Base-by-base conservation (phyloP, 2,797 vertebrate genomes). In the Xerus rutilus region DNA sequence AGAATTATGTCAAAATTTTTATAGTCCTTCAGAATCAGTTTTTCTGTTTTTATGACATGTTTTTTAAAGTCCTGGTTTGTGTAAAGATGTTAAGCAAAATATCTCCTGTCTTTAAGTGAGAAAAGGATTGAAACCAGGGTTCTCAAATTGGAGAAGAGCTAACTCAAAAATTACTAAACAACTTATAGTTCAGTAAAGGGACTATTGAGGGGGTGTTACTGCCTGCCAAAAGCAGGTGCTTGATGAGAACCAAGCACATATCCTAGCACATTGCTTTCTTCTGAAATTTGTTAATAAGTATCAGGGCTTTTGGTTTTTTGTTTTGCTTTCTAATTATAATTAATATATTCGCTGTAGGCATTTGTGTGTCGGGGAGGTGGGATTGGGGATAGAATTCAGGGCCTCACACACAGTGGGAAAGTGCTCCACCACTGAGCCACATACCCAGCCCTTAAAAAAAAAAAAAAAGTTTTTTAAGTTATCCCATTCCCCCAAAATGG, bases 11-110 rank as follows among this genome's bases (percentile, higher is more conserved):
- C 47, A 59, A 97, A 72, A 79, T 87, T 89, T 59, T 82, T 77
- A 5, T 89, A 81, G 67, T 83, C 23, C 65, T 54, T 96, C 67
- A 86, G 57, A 97, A 65, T 86, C 45, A 28, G 0, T 86, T 54
- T 73, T 92, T 93, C 78, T 62, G 62, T 86, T 93, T 95, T 95
- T 93, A 57, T 85, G 64, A 87, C 73, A 89, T 12, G 32, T 39
- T 67, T 94, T 79, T 8, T 7, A 30, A 77, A 96, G 76, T 92
- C 45, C 70, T 28, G 14, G 4, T 88, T 94, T 94, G 59, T 93
- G 11, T 54, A 43, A 62, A 30, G 72, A 67, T 18, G 21, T 59
- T 84, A 89, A 32, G 18, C 59, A 76, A 77, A 83, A 93, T 47
- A 3, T 49, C 3, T 79, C 7, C 49, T 62, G 18, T 83, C 18